Evolutionary conservation across 2,888 invertebrate species (phyloP).

Genomic region (Iselma pallidipennis): DNA sequence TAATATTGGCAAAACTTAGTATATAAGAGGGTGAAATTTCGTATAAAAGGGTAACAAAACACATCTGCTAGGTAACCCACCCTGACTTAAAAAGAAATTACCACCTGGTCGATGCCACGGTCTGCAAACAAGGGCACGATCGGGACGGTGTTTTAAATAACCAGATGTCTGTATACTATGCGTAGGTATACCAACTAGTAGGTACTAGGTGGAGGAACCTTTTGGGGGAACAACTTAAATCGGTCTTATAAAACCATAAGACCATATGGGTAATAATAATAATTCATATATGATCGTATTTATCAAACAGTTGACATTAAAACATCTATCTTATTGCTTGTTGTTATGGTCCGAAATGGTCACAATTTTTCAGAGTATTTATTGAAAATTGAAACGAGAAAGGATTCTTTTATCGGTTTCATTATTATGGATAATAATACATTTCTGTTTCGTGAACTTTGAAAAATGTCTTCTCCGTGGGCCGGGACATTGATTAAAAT

Average conservation of each 20-base stretch:
- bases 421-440: not conserved
- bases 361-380: too few relatives aligned
- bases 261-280: not conserved
- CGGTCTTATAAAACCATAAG: not conserved
- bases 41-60: slow-evolving; percentile 34
- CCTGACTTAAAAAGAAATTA: slow-evolving; percentile 54
- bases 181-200: not conserved
- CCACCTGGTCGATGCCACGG: slow-evolving; percentile 57
- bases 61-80: slow-evolving; percentile 55
- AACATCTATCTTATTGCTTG: too few relatives aligned
- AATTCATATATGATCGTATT: not conserved
- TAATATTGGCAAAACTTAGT: slow-evolving; percentile 34
- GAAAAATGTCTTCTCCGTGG: slow-evolving; percentile 13
- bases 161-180: slow-evolving; percentile 39
- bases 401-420: not conserved
- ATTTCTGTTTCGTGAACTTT: slow-evolving; percentile 5
- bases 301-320: too few relatives aligned
- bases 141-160: slow-evolving; percentile 23
- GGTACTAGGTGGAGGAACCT: not conserved
- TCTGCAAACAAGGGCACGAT: slow-evolving; percentile 54
- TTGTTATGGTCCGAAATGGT: too few relatives aligned
- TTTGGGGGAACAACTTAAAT: not conserved
- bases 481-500: slow-evolving; percentile 14
- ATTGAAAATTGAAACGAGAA: too few relatives aligned
- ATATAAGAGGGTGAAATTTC: slow-evolving; percentile 45